Percentiles rank a stretch among this genome's conserved stretches.
Conservation (phyloP, 1,140 invertebrate species). For the Penaeus indicus region DNA sequence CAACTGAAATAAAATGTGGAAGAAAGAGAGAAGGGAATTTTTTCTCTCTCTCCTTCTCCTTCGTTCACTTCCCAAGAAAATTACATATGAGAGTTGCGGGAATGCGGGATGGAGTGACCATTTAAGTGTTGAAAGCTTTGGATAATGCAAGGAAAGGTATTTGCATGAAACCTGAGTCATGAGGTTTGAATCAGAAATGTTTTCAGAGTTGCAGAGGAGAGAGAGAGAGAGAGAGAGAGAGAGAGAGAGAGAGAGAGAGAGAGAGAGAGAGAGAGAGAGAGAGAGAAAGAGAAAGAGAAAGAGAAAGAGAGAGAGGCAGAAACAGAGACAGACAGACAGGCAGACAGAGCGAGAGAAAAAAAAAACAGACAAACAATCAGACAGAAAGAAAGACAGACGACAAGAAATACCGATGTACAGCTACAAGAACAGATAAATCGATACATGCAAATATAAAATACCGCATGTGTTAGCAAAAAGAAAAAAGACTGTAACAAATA, state of each 20-base stretch:
- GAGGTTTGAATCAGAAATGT: background rate
- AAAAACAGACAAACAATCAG: no score
- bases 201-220: background rate
- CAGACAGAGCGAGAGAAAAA: background rate
- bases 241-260: background rate
- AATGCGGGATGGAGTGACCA: no score
- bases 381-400: no score
- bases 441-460: background rate
- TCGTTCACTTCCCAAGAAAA: background rate
- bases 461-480: no score
- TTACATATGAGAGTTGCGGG: background rate
- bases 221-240: background rate
- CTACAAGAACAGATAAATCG: background rate
- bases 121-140: no score
- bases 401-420: background rate
- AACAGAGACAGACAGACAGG: slow-evolving; percentile 36
- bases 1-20: background rate
- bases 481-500: no score
- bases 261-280: slow-evolving; percentile 36
- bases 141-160: no score
- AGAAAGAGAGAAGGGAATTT: background rate
- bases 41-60: slow-evolving; percentile 3
- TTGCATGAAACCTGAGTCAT: no score
- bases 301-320: slow-evolving; percentile 17
- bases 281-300: slow-evolving; percentile 3